Evolutionary conservation across 2,113 vertebrate genomes (phyloP), one percentile per base, ranked within the genome.

Genomic region (Semicossyphus pulcher): DNA sequence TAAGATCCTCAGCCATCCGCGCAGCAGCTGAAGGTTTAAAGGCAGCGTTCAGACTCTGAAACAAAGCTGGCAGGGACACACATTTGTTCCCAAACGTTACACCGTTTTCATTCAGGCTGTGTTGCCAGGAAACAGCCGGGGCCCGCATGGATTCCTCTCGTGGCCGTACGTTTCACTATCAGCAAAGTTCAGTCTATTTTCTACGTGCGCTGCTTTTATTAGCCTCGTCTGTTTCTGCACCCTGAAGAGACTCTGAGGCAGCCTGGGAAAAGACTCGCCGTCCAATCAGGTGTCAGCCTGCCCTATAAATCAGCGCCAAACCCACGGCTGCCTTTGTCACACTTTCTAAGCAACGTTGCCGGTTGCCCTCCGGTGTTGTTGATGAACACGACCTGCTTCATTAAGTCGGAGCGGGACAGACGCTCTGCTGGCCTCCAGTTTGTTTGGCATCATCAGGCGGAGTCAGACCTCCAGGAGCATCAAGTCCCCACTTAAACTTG

Each of bases 61-160:
- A 69, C 52, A 49, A 70, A 87, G 66, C 71, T 76, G 78, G 36
- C 48, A 37, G 62, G 10, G 61, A 73, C 21, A 4, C 64, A 18
- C 32, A 3, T 45, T 51, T 58, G 71, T 65, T 58, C 81, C 78
- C 67, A 23, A 52, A 47, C n/a, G 28, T 15, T 53, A 0, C 31
- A 1, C 32, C 36, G 4, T 56, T 70, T 39, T 34, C 23, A 76
- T 81, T 80, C 76, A 37, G 4, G 18, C 80, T 9, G 37, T 0
- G 25, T 72, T 52, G 63, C 68, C 64, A 48, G 78, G 59, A 67
- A 78, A 57, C 72, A 29, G 66, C 53, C 39, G 0, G 28, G 37
- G 18, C 66, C 70, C 52, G 18, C 4, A 44, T 15, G 60, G 18
- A 53, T 73, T 36, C 15, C 75, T 48, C 75, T 15, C 1, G 37